Evolutionary conservation across 2,113 vertebrate species (phyloP).

Genomic region (Cranoglanis bouderius): DNA sequence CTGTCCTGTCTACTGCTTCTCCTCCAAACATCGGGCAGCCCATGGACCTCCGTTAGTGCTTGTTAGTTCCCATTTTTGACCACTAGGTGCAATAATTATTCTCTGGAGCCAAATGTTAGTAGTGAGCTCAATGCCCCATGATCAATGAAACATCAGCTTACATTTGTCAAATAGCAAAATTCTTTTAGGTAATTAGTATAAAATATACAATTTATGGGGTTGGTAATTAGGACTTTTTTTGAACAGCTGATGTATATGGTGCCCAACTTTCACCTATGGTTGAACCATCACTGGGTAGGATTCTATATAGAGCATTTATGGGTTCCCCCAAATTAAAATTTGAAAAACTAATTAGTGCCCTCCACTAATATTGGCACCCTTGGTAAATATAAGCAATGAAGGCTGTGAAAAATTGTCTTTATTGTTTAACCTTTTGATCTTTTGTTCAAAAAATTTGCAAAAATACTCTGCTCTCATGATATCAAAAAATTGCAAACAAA

Average conservation of each 20-base stretch:
- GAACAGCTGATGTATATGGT: not conserved
- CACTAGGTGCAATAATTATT: not conserved
- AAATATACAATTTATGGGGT: not conserved
- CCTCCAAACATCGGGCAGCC: not conserved
- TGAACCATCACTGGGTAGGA: not conserved
- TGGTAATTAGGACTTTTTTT: not conserved
- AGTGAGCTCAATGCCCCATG: not conserved
- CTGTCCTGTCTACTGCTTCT: not conserved
- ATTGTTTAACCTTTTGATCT: too few species aligned
- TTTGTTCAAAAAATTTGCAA: too few species aligned
- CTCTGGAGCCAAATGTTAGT: not conserved
- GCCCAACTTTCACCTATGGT: not conserved
- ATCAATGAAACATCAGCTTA: not conserved
- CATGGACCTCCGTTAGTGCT: not conserved
- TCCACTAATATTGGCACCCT: too few species aligned
- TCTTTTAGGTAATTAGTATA: not conserved
- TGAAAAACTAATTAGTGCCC: too few species aligned
- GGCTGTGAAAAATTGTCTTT: too few species aligned
- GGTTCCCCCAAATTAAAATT: not conserved
- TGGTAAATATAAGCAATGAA: too few species aligned
- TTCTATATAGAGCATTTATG: not conserved
- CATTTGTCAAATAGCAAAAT: not conserved
- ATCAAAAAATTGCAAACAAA: too few species aligned
- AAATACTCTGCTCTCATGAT: too few species aligned
- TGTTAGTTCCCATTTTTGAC: not conserved